These are phyloP conservation scores for Pachypeltis micranthus DNA, from an alignment of 1,140 invertebrate genomes.

Conservation along the genomic window DNA sequence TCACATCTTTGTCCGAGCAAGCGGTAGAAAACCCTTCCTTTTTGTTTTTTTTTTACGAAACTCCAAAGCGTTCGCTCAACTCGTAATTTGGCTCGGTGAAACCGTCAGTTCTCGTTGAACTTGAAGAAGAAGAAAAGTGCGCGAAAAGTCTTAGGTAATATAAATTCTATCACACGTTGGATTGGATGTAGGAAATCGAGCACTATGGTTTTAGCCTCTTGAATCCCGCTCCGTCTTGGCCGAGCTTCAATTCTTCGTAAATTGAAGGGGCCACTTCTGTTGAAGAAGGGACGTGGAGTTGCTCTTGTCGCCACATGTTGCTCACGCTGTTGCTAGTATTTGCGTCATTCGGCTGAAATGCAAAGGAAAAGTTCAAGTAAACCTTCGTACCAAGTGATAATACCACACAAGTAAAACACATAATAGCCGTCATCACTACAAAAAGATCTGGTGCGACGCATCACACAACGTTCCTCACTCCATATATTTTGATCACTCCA, in stretches of 20 bases:
- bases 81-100: neutral
- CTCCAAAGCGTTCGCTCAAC: neutral
- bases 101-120: neutral
- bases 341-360: neutral
- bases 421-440: too few species aligned
- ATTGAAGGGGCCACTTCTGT: constrained; percentile 58
- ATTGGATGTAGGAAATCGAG: constrained; percentile 9
- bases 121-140: neutral
- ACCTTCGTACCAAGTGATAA: too few species aligned
- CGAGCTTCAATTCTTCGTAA: constrained; percentile 66
- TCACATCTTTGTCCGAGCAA: neutral
- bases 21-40: too few species aligned
- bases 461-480: too few species aligned
- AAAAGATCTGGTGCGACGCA: too few species aligned
- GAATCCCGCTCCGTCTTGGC: constrained; percentile 63
- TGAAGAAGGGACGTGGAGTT: constrained; percentile 38
- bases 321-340: constrained; percentile 13
- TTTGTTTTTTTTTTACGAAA: neutral
- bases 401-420: too few species aligned
- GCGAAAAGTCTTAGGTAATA: neutral
- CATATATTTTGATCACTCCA: too few species aligned
- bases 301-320: constrained; percentile 43
- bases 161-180: constrained; percentile 10
- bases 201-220: constrained; percentile 51
- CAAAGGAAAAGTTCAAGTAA: too few species aligned